These are phyloP conservation scores for Zaprionus tsacasi DNA, from an alignment of 1,140 invertebrate genomes.

Conservation along the genomic window DNA sequence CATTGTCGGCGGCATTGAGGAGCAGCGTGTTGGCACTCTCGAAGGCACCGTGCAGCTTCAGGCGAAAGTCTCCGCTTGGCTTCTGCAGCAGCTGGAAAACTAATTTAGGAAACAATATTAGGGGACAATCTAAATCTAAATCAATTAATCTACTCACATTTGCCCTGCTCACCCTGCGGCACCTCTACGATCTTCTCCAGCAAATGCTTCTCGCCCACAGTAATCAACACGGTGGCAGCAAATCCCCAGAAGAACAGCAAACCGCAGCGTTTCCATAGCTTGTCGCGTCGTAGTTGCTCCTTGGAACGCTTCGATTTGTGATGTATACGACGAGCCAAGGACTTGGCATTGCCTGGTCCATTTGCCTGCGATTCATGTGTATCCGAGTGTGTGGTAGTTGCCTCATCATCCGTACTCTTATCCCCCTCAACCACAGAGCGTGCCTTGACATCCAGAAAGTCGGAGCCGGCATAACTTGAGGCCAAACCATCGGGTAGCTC, in stretches of 20 bases:
- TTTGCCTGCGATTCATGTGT: constrained; percentile 55
- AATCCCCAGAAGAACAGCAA: constrained; percentile 69
- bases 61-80: constrained; percentile 71
- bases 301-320: constrained; percentile 72
- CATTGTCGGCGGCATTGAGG: constrained; percentile 2
- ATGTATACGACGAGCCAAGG: constrained; percentile 54
- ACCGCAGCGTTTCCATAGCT: constrained; percentile 58
- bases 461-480: constrained; percentile 69
- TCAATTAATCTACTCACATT: constrained; percentile 49
- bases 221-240: constrained; percentile 69
- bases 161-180: constrained; percentile 61
- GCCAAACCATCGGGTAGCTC: constrained; percentile 46
- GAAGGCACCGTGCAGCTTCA: constrained; percentile 69
- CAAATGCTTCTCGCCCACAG: constrained; percentile 75
- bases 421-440: constrained; percentile 39
- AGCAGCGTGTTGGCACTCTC: constrained; percentile 33
- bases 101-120: constrained; percentile 8
- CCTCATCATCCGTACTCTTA: constrained; percentile 73
- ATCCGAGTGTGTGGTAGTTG: constrained; percentile 73
- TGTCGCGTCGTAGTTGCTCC: constrained; percentile 61
- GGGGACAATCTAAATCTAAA: background rate
- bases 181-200: constrained; percentile 75
- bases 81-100: constrained; percentile 69
- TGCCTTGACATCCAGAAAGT: constrained; percentile 60
- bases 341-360: constrained; percentile 68